Evolutionary conservation across 2,797 vertebrate genomes (phyloP).

Genomic region (Simalia tracyae): DNA sequence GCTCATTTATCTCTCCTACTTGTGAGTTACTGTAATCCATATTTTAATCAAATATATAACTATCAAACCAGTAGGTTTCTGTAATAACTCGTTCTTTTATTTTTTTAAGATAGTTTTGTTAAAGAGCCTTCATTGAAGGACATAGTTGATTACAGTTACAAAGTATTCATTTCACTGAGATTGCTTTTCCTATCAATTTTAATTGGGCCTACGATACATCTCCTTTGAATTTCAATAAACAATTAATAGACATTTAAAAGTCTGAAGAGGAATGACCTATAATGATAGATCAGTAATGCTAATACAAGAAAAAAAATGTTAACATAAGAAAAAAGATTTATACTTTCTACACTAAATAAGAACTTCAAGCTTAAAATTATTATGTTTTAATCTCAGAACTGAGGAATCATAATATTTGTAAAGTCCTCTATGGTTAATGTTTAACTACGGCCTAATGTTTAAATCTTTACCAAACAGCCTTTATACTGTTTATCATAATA

Average conservation of each 20-base stretch:
- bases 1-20: slow-evolving; percentile 9
- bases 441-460: neutral
- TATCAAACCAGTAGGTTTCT: slow-evolving; percentile 19
- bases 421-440: neutral
- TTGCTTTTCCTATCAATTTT: neutral
- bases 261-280: neutral
- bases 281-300: neutral
- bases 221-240: neutral
- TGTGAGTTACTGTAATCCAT: slow-evolving; percentile 43
- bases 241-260: neutral
- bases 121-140: rapidly evolving
- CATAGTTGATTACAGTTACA: slow-evolving; percentile 3
- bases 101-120: neutral
- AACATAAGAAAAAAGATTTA: neutral
- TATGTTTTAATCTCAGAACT: neutral
- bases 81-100: neutral
- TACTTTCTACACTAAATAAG: neutral
- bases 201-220: neutral
- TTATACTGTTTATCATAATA: too few relatives aligned
- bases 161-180: neutral
- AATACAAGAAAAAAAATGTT: neutral
- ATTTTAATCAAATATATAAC: slow-evolving; percentile 15
- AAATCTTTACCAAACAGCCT: neutral
- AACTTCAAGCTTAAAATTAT: too few relatives aligned
- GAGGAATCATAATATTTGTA: neutral